Base-by-base conservation (phyloP, 2,113 vertebrate species). In the Anoplopoma fimbria region DNA sequence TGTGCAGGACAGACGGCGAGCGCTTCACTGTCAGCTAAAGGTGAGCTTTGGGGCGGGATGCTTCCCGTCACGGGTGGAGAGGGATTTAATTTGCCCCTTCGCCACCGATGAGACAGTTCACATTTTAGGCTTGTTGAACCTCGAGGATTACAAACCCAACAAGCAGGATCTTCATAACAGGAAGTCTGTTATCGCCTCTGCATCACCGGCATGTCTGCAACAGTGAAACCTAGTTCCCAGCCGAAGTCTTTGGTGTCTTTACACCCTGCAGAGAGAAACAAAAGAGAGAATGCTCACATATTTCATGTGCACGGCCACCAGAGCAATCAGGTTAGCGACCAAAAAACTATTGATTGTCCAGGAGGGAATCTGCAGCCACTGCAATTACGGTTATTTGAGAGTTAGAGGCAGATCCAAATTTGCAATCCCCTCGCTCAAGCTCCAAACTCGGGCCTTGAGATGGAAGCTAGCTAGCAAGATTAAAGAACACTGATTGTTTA, bases 401-500 rank as follows among this genome's bases (percentile, higher is more conserved):
- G 74, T 42, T 45, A 61, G 38, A 76, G 65, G 75, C 36, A 31
- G 76, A 79, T 60, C 64, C 55, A 75, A 69, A 67, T 82, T 27
- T 78, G 60, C 61, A 88, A 75, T 85, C 87, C 73, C 42, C 57
- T 68, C 7, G 31, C 73, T 42, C 25, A 15, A 25, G 6, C 72
- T 69, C 61, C 4, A 1, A 47, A 13, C 61, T 36, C 13, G 4
- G 36, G 38, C 64, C 27, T 69, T 7, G 0, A 78, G 62, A 77
- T 19, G n/a, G 60, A 77, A 82, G 15, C 61, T 9, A 23, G 25
- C 42, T 19, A 9, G 21, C 21, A 0, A 34, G 70, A 88, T 89
- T 87, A 83, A 33, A 12, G 71, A 57, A 79, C 71, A 2, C 70
- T 86, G 88, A 89, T 91, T 89, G 90, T 87, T 93, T 91, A 90